These are phyloP conservation scores for Spilosoma lubricipeda DNA, from an alignment of 2,888 invertebrate species.

Conservation along the genomic window DNA sequence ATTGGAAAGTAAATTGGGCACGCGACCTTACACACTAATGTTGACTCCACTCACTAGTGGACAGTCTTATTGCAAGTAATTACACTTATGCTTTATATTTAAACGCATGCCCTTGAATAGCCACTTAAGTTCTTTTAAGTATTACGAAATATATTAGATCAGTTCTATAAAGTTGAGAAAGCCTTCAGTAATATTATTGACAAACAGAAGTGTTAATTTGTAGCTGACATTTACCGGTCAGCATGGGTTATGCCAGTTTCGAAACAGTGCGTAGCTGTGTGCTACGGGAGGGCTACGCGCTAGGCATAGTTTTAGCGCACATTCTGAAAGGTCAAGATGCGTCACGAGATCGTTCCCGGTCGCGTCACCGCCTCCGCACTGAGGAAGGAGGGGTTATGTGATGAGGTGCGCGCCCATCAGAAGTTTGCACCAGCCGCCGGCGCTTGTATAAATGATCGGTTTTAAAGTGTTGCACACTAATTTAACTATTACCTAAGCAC, in stretches of 20 bases:
- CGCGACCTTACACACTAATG: neutral
- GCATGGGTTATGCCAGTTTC: constrained; percentile 21
- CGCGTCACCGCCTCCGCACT: neutral
- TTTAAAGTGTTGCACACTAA: constrained; percentile 10
- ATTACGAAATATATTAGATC: constrained; percentile 27
- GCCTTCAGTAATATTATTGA: constrained; percentile 28
- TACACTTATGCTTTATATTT: neutral
- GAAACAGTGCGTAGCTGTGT: constrained; percentile 12
- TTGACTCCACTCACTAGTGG: neutral
- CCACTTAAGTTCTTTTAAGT: neutral
- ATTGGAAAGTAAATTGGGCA: neutral
- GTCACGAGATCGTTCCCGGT: neutral
- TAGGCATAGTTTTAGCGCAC: neutral
- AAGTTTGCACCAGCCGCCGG: neutral
- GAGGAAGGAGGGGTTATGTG: neutral
- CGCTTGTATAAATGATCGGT: constrained; percentile 6
- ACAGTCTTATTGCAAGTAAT: constrained; percentile 1
- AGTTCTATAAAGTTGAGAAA: constrained; percentile 25
- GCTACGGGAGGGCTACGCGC: constrained; percentile 18
- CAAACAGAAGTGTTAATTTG: constrained; percentile 23
- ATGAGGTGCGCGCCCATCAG: neutral
- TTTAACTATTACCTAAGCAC: neutral
- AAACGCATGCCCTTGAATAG: neutral
- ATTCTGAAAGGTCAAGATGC: neutral
- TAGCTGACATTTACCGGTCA: neutral